These are phyloP conservation scores for Potamilus streckersoni DNA, from an alignment of 1,140 invertebrate species.

Conservation along the genomic window DNA sequence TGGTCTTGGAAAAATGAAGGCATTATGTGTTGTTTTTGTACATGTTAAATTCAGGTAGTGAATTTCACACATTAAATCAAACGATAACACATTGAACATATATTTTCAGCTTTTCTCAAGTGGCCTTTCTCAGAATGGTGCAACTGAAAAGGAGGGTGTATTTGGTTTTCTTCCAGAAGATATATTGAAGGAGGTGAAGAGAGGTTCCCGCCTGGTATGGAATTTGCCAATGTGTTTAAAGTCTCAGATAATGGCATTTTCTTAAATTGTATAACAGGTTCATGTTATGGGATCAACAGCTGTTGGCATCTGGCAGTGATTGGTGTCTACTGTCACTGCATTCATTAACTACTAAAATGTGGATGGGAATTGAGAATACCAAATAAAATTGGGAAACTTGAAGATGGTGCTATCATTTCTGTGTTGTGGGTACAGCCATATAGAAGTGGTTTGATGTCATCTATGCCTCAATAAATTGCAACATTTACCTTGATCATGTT, in stretches of 20 bases:
- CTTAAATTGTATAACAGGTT: background rate
- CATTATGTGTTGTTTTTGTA: background rate
- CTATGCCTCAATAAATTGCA: too few relatives aligned
- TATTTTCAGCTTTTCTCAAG: conserved; percentile 74
- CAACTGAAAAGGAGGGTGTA: conserved; percentile 72
- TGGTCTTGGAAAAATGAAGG: background rate
- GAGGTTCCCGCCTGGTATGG: conserved; percentile 73
- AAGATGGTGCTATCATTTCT: too few relatives aligned
- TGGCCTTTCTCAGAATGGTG: conserved; percentile 74
- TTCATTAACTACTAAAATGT: too few relatives aligned
- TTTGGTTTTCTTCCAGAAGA: conserved; percentile 75
- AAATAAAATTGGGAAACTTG: too few relatives aligned
- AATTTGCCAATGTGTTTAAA: background rate
- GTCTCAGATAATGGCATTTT: background rate
- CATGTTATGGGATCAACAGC: background rate
- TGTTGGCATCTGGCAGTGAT: too few relatives aligned
- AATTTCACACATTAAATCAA: background rate
- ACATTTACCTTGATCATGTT: too few relatives aligned
- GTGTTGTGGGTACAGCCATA: too few relatives aligned
- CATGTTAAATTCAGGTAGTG: background rate
- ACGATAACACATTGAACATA: background rate
- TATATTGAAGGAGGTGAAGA: conserved; percentile 72
- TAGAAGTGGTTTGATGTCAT: too few relatives aligned
- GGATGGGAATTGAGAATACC: too few relatives aligned
- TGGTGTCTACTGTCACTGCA: too few relatives aligned